Conservation (phyloP, 2,888 invertebrate genomes). For the Leptinotarsa rubiginosa region DNA sequence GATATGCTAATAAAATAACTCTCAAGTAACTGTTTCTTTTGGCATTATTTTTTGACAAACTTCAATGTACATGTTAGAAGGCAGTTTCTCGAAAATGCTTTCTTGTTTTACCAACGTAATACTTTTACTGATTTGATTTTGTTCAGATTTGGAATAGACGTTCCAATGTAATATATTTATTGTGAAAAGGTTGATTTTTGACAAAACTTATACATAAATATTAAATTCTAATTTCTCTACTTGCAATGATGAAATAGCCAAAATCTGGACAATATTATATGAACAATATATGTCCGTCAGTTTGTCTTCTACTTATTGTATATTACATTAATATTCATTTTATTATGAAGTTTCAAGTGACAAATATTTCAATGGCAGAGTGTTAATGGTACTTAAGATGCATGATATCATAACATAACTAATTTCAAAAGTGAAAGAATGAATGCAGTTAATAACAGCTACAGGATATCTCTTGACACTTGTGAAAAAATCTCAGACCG, state of each 20-base stretch:
- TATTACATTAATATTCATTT: too few species aligned
- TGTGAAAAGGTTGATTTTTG: too few species aligned
- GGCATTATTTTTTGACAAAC: constrained; percentile 20
- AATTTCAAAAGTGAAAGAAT: constrained; percentile 12
- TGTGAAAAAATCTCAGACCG: constrained; percentile 4
- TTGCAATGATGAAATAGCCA: background rate
- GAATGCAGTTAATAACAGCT: constrained; percentile 6
- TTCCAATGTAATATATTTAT: too few species aligned
- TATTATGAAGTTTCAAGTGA: background rate
- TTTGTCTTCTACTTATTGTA: too few species aligned
- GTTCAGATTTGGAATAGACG: background rate
- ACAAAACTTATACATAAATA: too few species aligned
- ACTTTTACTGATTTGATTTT: background rate
- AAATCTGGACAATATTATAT: constrained; percentile 20
- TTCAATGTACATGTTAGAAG: constrained; percentile 34
- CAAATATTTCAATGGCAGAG: constrained; percentile 4
- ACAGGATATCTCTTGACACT: constrained; percentile 12
- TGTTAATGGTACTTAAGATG: constrained; percentile 20
- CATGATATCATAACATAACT: background rate
- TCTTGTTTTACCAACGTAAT: background rate
- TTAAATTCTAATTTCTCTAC: too few species aligned
- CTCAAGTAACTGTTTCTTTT: background rate
- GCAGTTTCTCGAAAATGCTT: constrained; percentile 13
- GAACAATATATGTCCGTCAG: background rate
- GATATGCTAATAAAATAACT: background rate